These are phyloP conservation scores for Amazona vittata DNA, from an alignment of 2,113 vertebrate species.

Conservation along the genomic window DNA sequence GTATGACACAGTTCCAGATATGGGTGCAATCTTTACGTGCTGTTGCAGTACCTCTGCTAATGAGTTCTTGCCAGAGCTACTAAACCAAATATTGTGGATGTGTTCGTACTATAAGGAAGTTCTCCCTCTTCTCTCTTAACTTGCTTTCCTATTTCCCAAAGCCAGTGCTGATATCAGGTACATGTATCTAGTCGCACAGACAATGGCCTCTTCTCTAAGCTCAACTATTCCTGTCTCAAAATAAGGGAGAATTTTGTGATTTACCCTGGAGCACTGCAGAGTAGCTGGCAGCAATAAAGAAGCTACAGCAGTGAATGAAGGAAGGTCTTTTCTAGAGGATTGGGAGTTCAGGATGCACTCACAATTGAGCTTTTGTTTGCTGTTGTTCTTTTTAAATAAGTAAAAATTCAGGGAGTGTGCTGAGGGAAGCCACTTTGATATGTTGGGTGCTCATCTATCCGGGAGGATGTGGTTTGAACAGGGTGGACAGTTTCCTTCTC, in stretches of 20 bases:
- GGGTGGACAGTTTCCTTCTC: conserved; percentile 32
- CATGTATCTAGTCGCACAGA: not conserved
- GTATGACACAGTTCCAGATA: not conserved
- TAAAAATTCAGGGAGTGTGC: conserved; percentile 25
- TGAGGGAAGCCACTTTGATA: not conserved
- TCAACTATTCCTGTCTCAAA: not conserved
- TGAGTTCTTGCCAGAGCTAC: not conserved
- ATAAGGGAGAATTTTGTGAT: conserved; percentile 31
- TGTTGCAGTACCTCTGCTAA: not conserved
- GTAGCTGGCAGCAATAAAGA: conserved; percentile 44
- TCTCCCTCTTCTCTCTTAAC: not conserved
- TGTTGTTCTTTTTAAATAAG: conserved; percentile 49
- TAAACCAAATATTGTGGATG: not conserved
- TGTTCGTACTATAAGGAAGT: not conserved
- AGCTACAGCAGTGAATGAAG: conserved; percentile 51
- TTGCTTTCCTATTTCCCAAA: not conserved
- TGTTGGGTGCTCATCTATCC: conserved; percentile 27
- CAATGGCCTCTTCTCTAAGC: not conserved
- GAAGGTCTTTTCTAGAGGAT: not conserved
- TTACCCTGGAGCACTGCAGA: not conserved
- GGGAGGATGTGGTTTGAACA: conserved; percentile 36
- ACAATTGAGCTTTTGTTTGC: conserved; percentile 52
- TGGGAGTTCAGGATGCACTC: conserved; percentile 23
- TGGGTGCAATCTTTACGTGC: not conserved
- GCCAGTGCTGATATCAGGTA: not conserved